A percentile compares a stretch with the other conserved stretches of the same genome.
phyloP scores from a whole-genome alignment of 2,888 invertebrate species.

The Tachina grossa region DNA sequence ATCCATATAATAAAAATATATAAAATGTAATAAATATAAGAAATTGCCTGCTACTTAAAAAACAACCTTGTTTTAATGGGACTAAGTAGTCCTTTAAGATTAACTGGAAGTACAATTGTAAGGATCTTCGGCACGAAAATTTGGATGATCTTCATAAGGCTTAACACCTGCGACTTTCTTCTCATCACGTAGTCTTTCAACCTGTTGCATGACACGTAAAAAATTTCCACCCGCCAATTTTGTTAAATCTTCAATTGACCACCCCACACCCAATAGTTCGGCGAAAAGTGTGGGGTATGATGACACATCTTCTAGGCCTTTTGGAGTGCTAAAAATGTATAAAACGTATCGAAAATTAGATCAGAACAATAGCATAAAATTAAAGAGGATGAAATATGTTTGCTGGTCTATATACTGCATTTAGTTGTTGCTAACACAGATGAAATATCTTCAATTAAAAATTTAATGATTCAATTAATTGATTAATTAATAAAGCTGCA shows the following conservation, averaged over 20 bases:
- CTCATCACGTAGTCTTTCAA: slow-evolving; percentile 89
- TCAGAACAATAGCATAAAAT: background rate
- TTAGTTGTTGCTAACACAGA: no score
- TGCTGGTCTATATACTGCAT: no score
- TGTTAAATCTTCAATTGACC: slow-evolving; percentile 90
- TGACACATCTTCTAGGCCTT: slow-evolving; percentile 91
- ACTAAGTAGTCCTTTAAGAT: slow-evolving; percentile 74
- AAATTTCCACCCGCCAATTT: slow-evolving; percentile 91
- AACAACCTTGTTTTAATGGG: slow-evolving; percentile 55
- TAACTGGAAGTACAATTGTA: slow-evolving; percentile 83
- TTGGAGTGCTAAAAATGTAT: slow-evolving; percentile 86
- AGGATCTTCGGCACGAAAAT: slow-evolving; percentile 82
- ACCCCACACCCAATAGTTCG: slow-evolving; percentile 90
- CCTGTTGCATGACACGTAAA: slow-evolving; percentile 86
- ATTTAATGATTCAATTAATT: no score
- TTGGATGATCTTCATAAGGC: slow-evolving; percentile 88
- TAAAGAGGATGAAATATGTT: no score
- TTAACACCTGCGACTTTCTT: slow-evolving; percentile 88
- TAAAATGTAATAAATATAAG: slow-evolving; percentile 34
- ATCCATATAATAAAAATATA: slow-evolving; percentile 28
- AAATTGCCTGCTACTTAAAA: slow-evolving; percentile 31
- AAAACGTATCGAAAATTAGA: background rate
- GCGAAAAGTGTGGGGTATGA: slow-evolving; percentile 91
- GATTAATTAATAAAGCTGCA: no score
- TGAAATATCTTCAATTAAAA: no score